Evolutionary conservation across 2,113 vertebrate genomes (phyloP).

Genomic region (Dipodomys spectabilis): DNA sequence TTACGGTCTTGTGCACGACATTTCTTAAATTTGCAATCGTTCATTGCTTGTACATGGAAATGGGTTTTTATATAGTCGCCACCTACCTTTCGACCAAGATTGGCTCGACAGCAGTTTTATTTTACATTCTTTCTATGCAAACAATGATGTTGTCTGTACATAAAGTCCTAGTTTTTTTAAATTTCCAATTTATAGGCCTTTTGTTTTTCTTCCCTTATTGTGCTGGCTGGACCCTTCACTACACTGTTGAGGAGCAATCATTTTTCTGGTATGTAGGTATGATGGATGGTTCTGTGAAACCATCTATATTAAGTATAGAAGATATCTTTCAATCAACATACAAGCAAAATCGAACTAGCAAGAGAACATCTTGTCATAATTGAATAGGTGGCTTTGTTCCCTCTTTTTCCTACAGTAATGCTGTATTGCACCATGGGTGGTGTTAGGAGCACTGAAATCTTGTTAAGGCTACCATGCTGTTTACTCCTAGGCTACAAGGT

Average conservation of each 20-base stretch:
- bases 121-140: background rate
- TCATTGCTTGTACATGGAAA: background rate
- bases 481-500: background rate
- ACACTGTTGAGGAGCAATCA: background rate
- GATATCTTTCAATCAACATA: background rate
- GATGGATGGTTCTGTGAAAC: background rate
- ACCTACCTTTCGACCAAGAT: background rate
- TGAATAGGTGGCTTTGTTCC: background rate
- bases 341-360: background rate
- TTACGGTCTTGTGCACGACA: background rate
- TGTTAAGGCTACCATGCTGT: background rate
- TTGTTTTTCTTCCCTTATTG: background rate
- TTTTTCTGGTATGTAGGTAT: background rate
- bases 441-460: background rate
- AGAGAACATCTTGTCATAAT: background rate
- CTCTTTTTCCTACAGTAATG: background rate
- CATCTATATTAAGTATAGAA: slow-evolving; percentile 1
- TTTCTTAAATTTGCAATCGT: slow-evolving; percentile 16
- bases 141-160: background rate
- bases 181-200: background rate
- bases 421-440: background rate
- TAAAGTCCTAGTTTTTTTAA: background rate
- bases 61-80: background rate
- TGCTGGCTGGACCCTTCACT: background rate
- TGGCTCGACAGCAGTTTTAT: background rate